Conservation (phyloP, 2,888 invertebrate species). For the Exephanes ischioxanthus region DNA sequence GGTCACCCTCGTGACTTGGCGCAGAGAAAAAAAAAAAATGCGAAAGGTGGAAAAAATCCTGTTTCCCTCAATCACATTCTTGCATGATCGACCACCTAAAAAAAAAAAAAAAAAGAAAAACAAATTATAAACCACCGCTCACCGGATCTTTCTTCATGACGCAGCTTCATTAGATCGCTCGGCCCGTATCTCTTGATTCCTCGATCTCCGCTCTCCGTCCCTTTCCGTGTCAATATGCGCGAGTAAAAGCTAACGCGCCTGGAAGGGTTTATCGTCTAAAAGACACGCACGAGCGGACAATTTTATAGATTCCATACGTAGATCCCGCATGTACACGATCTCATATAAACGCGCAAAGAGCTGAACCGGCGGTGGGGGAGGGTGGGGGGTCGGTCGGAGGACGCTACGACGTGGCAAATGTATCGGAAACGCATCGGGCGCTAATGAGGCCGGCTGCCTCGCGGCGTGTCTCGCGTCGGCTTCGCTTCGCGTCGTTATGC, state of each 20-base stretch:
- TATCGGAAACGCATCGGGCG: conserved; percentile 63
- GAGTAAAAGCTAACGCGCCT: not conserved
- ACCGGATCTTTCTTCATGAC: too few relatives aligned
- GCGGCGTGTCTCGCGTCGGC: conserved; percentile 55
- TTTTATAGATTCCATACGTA: not conserved
- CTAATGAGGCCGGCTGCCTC: conserved; percentile 61
- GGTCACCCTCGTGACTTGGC: too few relatives aligned
- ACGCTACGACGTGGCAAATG: conserved; percentile 46
- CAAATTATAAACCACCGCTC: too few relatives aligned
- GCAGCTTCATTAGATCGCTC: not conserved
- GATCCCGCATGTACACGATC: not conserved
- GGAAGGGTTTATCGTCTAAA: conserved; percentile 2
- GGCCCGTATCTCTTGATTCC: not conserved
- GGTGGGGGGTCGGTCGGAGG: too few relatives aligned
- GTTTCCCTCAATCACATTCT: too few relatives aligned
- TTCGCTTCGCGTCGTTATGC: conserved; percentile 57
- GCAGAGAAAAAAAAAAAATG: too few relatives aligned
- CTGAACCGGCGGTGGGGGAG: not conserved
- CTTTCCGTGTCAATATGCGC: not conserved
- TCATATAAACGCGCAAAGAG: not conserved
- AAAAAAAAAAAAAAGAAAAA: too few relatives aligned
- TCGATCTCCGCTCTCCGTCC: conserved; percentile 12
- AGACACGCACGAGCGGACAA: not conserved
- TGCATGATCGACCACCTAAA: too few relatives aligned
- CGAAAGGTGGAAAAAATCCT: too few relatives aligned